Percentiles rank a stretch among this genome's conserved stretches.
Evolutionary conservation across 2,888 invertebrate genomes (phyloP).

Genomic region (Hyposoter didymator): DNA sequence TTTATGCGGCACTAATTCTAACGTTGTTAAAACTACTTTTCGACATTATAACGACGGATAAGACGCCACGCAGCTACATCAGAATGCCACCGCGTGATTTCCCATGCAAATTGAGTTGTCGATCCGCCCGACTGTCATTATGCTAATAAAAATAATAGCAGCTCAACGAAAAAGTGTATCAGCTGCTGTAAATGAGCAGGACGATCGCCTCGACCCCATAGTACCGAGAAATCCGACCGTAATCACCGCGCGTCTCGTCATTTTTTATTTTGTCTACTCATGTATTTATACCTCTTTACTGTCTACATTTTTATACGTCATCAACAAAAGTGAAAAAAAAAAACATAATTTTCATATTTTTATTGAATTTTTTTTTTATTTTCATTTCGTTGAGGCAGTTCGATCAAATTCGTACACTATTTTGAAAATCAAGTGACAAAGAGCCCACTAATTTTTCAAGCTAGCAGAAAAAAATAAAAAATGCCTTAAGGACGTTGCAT

Average conservation of each 20-base stretch:
- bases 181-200: slow-evolving; percentile 73
- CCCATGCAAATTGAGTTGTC: slow-evolving; percentile 81
- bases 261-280: slow-evolving; percentile 57
- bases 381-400: too few relatives aligned
- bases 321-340: neutral
- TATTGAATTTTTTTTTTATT: neutral
- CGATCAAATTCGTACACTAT: too few relatives aligned
- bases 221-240: slow-evolving; percentile 66
- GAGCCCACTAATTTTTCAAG: too few relatives aligned
- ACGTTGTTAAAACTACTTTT: neutral
- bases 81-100: slow-evolving; percentile 74
- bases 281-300: slow-evolving; percentile 2
- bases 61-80: neutral
- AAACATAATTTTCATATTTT: neutral
- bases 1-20: neutral
- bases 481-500: too few relatives aligned
- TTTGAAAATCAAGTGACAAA: too few relatives aligned
- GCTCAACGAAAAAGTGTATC: slow-evolving; percentile 73
- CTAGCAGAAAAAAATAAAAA: too few relatives aligned
- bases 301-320: slow-evolving; percentile 10
- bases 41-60: slow-evolving; percentile 24
- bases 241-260: slow-evolving; percentile 59
- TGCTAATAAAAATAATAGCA: slow-evolving; percentile 81
- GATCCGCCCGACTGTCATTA: slow-evolving; percentile 77
- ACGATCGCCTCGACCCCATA: neutral